Evolutionary conservation across 2,888 invertebrate genomes (phyloP), one percentile per base, ranked within the genome.

Genomic region (Drosophila tripunctata): DNA sequence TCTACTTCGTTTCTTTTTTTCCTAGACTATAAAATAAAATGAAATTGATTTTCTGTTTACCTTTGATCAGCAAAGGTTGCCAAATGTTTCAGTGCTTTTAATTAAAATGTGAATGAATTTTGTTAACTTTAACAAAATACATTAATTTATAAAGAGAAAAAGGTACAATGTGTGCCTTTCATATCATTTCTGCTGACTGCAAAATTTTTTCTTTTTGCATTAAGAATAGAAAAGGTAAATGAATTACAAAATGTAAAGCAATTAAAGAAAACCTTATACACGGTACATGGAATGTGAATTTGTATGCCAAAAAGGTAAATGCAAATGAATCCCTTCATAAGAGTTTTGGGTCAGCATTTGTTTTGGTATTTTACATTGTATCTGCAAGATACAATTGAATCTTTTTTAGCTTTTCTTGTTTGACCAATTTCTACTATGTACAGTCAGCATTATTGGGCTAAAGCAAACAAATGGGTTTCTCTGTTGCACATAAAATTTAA

Each of bases 1-100:
- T 31, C 45, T 41, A 22, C 44, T 47, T 64, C 51, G 8, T 24
- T 24, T 24, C 7, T 24, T 24, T 24, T 41, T 58, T 31, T 17
- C n/a, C 21, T 50, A 14, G 40, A 15, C 30, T 47, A 62, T 40
- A 45, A 50, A 51, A 61, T 14, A 43, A 52, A 47, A 36, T 27
- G 12, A 61, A 80, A 80, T 86, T 79, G 87, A 83, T 86, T 80
- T 79, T 67, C 60, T 61, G 63, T 65, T 73, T 77, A 70, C 74
- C 66, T 83, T 75, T 79, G 67, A 72, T 67, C 76, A 67, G 58
- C 61, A 41, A 75, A 64, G 54, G 58, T 47, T 61, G n/a, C 31
- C 52, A 40, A 30, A 8, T 38, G 43, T 44, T 48, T 17, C 50
- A 45, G 14, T 75, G 47, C 38, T 58, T 56, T 68, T 75, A 63